Evolutionary conservation across 2,888 invertebrate species (phyloP), one percentile per base, ranked within the genome.

Genomic region (Tetrapedia diversipes): DNA sequence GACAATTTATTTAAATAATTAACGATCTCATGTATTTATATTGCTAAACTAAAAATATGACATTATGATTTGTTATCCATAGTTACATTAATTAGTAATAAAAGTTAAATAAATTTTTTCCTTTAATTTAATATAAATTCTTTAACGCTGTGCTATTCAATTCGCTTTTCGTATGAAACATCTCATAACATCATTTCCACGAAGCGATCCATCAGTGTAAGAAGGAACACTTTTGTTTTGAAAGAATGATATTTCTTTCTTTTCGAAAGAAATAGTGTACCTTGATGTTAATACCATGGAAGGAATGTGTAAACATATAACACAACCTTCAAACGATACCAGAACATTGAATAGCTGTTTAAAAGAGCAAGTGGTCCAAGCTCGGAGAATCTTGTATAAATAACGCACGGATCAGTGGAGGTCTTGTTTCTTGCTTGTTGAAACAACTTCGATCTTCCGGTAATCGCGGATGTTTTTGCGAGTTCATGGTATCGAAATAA

Each of bases 401-500:
- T 59, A 59, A 43, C 29, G 29, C 19, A n/a, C 41, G 1, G n/a
- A 29, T 7, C 29, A 29, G 19, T 27, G 24, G 27, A 19, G 11
- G 14, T 19, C 59, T n/a, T 19, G 59, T 1, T 43, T 41, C 41
- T 29, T 41, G 41, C 16, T 59, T 43, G 37, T 19, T 59, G 11
- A 41, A 19, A 59, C 19, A 41, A 19, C 14, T 29, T 43, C 27
- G 19, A 59, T 27, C 27, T 59, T 43, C 57, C n/a, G n/a, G n/a
- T 29, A 8, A 19, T 16, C 57, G 19, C 6, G 54, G 6, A 34
- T 54, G 16, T 24, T 37, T 19, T 22, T 37, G 6, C 14, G 16
- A 14, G 4, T 22, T 11, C 8, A 6, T 29, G 7, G 47, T n/a
- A 29, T 16, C 10, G 10, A 10, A 14, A 24, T 10, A 47, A 24